These are phyloP conservation scores for Pitta sordida DNA, from an alignment of 2,113 vertebrate genomes.

Conservation along the genomic window DNA sequence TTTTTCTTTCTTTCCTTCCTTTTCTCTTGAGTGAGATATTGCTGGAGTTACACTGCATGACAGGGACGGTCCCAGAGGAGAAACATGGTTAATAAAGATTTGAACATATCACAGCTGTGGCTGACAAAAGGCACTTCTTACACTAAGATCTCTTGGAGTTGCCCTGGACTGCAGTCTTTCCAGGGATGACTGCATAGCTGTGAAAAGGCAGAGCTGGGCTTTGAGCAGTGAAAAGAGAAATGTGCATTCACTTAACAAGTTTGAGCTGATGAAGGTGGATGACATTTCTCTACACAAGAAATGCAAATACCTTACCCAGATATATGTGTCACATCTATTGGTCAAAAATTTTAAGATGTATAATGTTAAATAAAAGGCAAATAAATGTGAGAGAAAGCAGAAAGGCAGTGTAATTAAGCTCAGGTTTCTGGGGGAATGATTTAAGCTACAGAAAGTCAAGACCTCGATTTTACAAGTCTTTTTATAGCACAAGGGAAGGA, in stretches of 20 bases:
- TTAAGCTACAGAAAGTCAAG: neutral
- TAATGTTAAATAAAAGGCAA: neutral
- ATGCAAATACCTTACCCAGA: neutral
- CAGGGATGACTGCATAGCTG: neutral
- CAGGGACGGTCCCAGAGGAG: neutral
- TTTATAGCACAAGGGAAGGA: neutral
- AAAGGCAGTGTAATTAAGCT: neutral
- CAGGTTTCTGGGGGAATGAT: neutral
- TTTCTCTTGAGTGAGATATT: neutral
- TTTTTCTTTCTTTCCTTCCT: neutral
- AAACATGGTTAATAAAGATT: neutral
- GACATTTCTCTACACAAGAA: neutral
- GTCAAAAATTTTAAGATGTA: neutral
- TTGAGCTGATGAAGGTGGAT: neutral
- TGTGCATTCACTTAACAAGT: neutral
- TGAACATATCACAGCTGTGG: neutral
- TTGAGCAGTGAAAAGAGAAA: neutral
- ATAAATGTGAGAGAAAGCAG: neutral
- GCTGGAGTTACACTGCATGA: neutral
- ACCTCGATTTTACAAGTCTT: neutral
- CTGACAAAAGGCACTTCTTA: neutral
- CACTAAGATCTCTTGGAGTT: neutral
- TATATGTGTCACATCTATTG: accelerated
- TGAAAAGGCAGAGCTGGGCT: neutral
- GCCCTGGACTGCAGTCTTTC: neutral